phyloP scores from a whole-genome alignment of 2,113 vertebrate genomes.

The Todiramphus saurophagus region DNA sequence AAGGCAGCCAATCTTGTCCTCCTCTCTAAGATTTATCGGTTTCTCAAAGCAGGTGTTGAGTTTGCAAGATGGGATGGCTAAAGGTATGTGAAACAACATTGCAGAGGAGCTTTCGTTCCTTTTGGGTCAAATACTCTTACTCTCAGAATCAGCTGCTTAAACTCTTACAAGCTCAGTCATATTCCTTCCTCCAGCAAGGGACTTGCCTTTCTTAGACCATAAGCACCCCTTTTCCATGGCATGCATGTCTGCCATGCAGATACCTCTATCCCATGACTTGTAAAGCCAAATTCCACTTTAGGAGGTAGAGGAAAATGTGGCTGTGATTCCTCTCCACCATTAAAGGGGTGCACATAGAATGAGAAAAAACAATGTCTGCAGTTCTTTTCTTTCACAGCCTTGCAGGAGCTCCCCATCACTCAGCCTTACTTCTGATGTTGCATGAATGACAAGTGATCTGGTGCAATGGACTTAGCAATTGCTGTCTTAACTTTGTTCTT shows the following conservation, averaged over 20 bases:
- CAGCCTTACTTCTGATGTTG: neutral
- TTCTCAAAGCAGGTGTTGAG: neutral
- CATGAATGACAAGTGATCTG: neutral
- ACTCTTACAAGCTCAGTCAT: neutral
- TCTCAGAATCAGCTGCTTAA: neutral
- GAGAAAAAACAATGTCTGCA: neutral
- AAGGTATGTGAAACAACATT: neutral
- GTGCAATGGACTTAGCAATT: neutral
- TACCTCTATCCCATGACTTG: neutral
- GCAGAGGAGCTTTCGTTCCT: neutral
- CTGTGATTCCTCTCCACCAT: neutral
- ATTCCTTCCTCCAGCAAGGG: neutral
- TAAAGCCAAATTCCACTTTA: neutral
- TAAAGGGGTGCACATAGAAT: neutral
- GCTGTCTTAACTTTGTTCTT: neutral
- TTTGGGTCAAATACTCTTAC: neutral
- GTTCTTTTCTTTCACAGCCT: neutral
- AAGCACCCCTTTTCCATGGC: neutral
- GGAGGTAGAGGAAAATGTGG: neutral
- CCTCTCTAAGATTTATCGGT: neutral
- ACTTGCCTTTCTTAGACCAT: neutral
- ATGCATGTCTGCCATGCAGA: accelerated
- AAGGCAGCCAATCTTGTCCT: neutral
- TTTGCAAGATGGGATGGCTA: neutral
- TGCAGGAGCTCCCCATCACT: neutral